Evolutionary conservation across 2,888 invertebrate species (phyloP).

Genomic region (Drosophila recens): DNA sequence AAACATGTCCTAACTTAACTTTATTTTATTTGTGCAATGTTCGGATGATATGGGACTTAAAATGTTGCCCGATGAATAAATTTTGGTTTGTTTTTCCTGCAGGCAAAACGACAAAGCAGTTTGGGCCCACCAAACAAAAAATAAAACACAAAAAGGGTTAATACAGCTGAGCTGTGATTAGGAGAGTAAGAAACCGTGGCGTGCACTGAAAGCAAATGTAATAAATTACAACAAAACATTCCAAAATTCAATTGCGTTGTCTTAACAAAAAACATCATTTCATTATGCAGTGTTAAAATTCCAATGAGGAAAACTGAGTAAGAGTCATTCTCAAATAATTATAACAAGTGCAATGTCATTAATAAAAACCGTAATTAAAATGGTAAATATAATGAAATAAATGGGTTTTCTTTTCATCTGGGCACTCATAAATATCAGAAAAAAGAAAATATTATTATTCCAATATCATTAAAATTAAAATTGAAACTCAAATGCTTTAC

Average conservation of each 20-base stretch:
- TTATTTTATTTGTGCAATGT: constrained; percentile 68
- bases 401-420: too few relatives aligned
- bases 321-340: too few relatives aligned
- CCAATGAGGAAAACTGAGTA: too few relatives aligned
- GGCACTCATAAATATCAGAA: too few relatives aligned
- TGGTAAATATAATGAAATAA: too few relatives aligned
- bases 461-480: not conserved
- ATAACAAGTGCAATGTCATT: too few relatives aligned
- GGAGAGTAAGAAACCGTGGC: constrained; percentile 23
- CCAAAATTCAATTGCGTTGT: constrained; percentile 5
- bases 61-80: constrained; percentile 38
- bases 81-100: constrained; percentile 26
- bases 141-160: constrained; percentile 50
- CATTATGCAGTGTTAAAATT: not conserved
- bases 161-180: constrained; percentile 51
- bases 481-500: not conserved
- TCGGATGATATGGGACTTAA: constrained; percentile 40
- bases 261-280: constrained; percentile 16
- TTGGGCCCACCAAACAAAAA: not conserved
- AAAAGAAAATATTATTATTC: not conserved
- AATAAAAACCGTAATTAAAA: too few relatives aligned
- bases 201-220: constrained; percentile 55
- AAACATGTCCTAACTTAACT: constrained; percentile 63
- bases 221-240: constrained; percentile 16
- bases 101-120: constrained; percentile 40